Conservation (phyloP, 2,113 vertebrate species). For the Muscicapa adusta region DNA sequence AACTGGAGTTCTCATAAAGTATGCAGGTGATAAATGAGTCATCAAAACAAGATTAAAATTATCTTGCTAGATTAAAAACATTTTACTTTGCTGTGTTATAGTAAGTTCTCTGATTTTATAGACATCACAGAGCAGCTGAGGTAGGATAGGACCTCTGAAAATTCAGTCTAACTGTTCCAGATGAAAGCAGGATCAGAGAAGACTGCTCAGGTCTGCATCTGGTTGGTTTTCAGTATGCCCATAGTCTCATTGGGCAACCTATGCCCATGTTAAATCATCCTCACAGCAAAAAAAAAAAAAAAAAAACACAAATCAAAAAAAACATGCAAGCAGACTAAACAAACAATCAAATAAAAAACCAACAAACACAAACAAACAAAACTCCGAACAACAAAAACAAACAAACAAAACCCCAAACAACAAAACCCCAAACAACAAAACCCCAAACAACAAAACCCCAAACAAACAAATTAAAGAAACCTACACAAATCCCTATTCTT, state of each 20-base stretch:
- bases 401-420: too few relatives aligned
- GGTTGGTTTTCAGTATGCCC: background rate
- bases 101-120: background rate
- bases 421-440: too few relatives aligned
- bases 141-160: background rate
- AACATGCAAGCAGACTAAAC: background rate
- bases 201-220: background rate
- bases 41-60: background rate
- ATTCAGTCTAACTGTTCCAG: accelerated
- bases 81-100: background rate
- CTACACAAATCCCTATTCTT: background rate
- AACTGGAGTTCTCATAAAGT: background rate
- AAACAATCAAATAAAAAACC: background rate
- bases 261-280: background rate
- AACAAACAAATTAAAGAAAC: too few relatives aligned
- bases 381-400: too few relatives aligned
- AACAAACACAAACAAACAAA: too few relatives aligned
- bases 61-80: background rate
- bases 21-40: background rate
- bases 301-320: background rate
- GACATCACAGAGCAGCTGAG: background rate
- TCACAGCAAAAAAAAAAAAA: background rate
- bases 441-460: too few relatives aligned
- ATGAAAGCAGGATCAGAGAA: background rate
- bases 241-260: background rate